Evolutionary conservation across 2,797 vertebrate genomes (phyloP), one percentile per base, ranked within the genome.

Genomic region (Rhyacichthys aspro): DNA sequence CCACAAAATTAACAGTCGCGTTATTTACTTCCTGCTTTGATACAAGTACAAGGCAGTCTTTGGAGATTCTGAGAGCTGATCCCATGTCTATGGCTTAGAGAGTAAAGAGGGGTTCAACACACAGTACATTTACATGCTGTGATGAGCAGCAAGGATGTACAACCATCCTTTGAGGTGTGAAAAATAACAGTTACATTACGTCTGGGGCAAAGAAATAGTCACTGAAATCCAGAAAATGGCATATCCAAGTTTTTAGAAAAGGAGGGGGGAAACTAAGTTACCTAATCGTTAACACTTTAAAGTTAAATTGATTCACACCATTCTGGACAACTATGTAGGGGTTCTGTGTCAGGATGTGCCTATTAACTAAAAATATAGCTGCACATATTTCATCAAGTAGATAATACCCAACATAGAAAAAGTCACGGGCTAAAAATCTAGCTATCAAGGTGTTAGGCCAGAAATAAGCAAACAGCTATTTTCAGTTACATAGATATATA

Each of bases 381-480:
- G 85, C 83, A 87, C 80, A 82, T 83, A 68, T 56, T 67, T 66
- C 72, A 79, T 83, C 65, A 67, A 76, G 58, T 72, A 79, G 59
- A 78, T 66, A 78, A 78, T 70, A 82, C 80, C 63, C 81, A 64
- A 75, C 14, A 80, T 67, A 78, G 63, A 80, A 87, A 80, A 78
- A 42, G 78, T 83, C 73, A 81, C 85, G 87, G 80, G 84, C 83
- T 73, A 88, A 85, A 71, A 85, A 86, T 66, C 79, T 75, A 81
- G 79, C 48, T 81, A 82, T 87, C 79, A 84, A 89, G 78, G 79
- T 70, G 84, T 90, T 81, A 86, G 81, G 84, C 82, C 75, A 67
- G 75, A 72, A 78, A 70, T 66, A 79, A 69, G 71, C 76, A 81
- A 83, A 83, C 72, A 66, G 76, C 76, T 84, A 83, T 83, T 75